phyloP scores from a whole-genome alignment of 2,797 vertebrate species.

The Hypotaenidia okinawae region DNA sequence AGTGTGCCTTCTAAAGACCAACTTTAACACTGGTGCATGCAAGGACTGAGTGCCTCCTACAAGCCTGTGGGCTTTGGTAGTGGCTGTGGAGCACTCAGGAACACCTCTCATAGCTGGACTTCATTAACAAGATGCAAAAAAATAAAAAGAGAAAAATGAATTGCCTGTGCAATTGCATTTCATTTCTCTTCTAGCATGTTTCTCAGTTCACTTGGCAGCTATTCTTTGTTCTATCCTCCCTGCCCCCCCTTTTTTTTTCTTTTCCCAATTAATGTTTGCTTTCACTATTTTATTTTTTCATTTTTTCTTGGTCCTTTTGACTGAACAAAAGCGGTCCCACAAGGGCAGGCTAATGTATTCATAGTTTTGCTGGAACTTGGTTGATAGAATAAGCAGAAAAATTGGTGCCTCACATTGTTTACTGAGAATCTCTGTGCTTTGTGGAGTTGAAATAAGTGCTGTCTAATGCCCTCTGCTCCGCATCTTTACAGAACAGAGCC shows the following conservation, averaged over 20 bases:
- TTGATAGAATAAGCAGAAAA: slow-evolving; percentile 55
- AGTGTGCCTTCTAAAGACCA: background rate
- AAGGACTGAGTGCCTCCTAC: background rate
- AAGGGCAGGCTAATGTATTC: slow-evolving; percentile 63
- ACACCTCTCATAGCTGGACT: background rate
- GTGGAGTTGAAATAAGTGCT: slow-evolving; percentile 38
- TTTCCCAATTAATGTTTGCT: background rate
- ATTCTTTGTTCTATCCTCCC: background rate
- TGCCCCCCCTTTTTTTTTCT: background rate
- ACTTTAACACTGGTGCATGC: slow-evolving; percentile 6
- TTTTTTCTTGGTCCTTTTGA: slow-evolving; percentile 42
- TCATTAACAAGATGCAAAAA: slow-evolving; percentile 25
- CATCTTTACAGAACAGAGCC: slow-evolving; percentile 77
- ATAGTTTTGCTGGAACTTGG: slow-evolving; percentile 43
- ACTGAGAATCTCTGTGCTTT: slow-evolving; percentile 53
- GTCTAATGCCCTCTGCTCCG: slow-evolving; percentile 50
- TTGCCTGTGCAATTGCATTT: slow-evolving; percentile 56
- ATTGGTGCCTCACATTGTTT: slow-evolving; percentile 49
- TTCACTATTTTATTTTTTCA: background rate
- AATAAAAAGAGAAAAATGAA: slow-evolving; percentile 34
- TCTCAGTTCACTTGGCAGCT: slow-evolving; percentile 59
- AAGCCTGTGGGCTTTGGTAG: background rate
- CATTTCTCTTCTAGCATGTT: slow-evolving; percentile 63
- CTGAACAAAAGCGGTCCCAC: slow-evolving; percentile 49
- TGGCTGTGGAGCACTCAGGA: background rate